phyloP scores from a whole-genome alignment of 92 coral and sea anemone species.

The Siderastrea radians region DNA sequence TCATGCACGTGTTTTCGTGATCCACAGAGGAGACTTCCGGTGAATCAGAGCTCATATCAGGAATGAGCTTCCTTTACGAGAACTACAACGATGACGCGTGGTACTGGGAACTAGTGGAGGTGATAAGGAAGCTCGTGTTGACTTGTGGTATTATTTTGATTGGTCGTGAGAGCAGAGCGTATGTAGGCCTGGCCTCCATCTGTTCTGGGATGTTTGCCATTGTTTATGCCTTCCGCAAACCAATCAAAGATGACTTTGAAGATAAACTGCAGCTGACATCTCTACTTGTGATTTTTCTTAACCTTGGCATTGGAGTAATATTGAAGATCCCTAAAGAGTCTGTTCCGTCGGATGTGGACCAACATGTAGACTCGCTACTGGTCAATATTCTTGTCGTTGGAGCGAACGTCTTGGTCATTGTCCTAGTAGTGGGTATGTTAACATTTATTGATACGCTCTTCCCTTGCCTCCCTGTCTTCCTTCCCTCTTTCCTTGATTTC shows the following conservation, averaged over 20 bases:
- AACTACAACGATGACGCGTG: constrained; percentile 65
- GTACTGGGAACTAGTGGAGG: constrained; percentile 75
- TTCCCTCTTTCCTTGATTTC: too few species aligned
- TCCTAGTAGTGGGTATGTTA: constrained; percentile 58
- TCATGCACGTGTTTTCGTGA: background rate
- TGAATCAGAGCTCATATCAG: constrained; percentile 46
- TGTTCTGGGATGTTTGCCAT: constrained; percentile 46
- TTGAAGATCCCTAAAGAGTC: constrained; percentile 50
- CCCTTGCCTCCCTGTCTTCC: too few species aligned
- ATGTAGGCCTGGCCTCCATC: constrained; percentile 52
- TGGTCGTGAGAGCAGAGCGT: constrained; percentile 60
- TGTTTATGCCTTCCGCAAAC: constrained; percentile 45
- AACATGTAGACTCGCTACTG: constrained; percentile 47
- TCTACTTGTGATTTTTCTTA: constrained; percentile 51
- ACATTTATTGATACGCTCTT: background rate
- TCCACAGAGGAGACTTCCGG: constrained; percentile 5
- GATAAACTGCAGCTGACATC: constrained; percentile 49
- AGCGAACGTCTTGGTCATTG: constrained; percentile 57
- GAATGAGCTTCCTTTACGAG: constrained; percentile 67
- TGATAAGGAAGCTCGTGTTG: constrained; percentile 62
- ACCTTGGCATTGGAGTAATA: constrained; percentile 54
- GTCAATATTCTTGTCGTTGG: constrained; percentile 65
- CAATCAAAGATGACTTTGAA: constrained; percentile 56
- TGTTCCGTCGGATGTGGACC: constrained; percentile 37
- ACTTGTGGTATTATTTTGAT: constrained; percentile 66